These are phyloP conservation scores for Pocillopora grandis DNA, from an alignment of 92 coral and sea anemone genomes.

Conservation along the genomic window DNA sequence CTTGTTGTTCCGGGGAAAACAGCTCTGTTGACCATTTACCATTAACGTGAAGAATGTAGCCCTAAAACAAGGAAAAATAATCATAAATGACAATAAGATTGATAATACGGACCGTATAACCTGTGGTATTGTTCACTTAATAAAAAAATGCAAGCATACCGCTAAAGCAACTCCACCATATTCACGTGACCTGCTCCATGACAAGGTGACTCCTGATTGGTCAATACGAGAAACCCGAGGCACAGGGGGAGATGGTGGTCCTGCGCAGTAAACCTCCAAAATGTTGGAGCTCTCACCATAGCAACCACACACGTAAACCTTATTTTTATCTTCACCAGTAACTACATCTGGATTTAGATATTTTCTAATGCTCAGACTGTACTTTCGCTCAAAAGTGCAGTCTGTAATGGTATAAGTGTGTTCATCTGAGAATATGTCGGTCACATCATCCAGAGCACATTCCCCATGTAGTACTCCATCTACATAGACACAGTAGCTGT, in stretches of 20 bases:
- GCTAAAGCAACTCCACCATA: constrained; percentile 49
- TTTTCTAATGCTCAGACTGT: constrained; percentile 57
- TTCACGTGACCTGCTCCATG: constrained; percentile 71
- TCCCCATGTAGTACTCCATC: constrained; percentile 70
- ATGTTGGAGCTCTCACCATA: constrained; percentile 68
- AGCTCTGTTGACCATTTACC: constrained; percentile 58
- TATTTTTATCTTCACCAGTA: constrained; percentile 27
- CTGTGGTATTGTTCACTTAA: neutral
- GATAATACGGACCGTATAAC: neutral
- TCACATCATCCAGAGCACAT: constrained; percentile 53
- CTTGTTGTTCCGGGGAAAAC: constrained; percentile 38
- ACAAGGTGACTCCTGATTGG: constrained; percentile 54
- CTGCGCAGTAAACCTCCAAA: constrained; percentile 57
- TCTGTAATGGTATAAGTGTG: constrained; percentile 55
- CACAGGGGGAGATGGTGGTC: constrained; percentile 55
- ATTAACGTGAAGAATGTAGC: constrained; percentile 68
- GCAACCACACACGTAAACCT: constrained; percentile 72
- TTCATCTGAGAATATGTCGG: constrained; percentile 63
- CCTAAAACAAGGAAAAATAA: constrained; percentile 35
- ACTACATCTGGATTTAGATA: constrained; percentile 63
- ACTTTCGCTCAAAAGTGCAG: constrained; percentile 58
- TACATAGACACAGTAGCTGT: constrained; percentile 73
- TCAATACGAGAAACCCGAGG: constrained; percentile 57
- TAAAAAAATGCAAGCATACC: constrained; percentile 37
- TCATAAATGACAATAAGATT: too few species aligned